Base-by-base conservation (phyloP, 1,140 invertebrate genomes). In the Drosophila mauritiana region DNA sequence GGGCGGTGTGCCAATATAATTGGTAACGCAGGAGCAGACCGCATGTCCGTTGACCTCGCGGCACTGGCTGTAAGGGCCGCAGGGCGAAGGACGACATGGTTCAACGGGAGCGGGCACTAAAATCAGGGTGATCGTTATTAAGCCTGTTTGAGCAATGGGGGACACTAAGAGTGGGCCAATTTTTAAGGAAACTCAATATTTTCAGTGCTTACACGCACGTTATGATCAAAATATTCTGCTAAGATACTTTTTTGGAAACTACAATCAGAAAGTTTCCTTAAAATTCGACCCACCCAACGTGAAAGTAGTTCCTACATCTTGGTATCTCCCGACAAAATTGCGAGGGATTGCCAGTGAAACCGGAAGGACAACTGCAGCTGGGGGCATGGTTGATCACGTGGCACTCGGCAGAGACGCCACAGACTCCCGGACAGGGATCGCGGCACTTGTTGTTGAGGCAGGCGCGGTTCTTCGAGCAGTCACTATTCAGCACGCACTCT, bases 261-360 rank as follows among this genome's bases (percentile, higher is more conserved):
- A 31, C 31, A 31, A 31, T 10, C 8, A 31, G 40, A n/a, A 59
- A 58, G 13, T 63, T 8, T 3, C 58, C 34, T 3, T 1, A 22
- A 49, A 42, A 63, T 3, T 27, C 62, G 20, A 68, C 37, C 64
- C 64, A 36, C 37, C 39, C 46, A 20, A 22, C 1, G 3, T 0
- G 11, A n/a, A 43, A 31, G 13, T n/a, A 15, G 6, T 43, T 43
- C 83, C 94, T 94, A 95, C 95, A 91, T 93, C 94, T 93, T 73
- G 92, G 90, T 70, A 92, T 90, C 73, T 93, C 86, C 64, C 92
- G 93, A 84, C 95, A 96, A 68, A 93, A 94, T 52, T 93, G 92
- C 81, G 96, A 95, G 12, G 96, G 95, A 92, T 97, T 95, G 74
- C 96, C 96, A 64, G 94, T 95, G 72, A 94, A 96, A 45, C 95